A percentile compares a stretch with the other conserved stretches of the same genome.
Evolutionary conservation across 2,797 vertebrate genomes (phyloP).

Genomic region (Sebastes matsubarae): DNA sequence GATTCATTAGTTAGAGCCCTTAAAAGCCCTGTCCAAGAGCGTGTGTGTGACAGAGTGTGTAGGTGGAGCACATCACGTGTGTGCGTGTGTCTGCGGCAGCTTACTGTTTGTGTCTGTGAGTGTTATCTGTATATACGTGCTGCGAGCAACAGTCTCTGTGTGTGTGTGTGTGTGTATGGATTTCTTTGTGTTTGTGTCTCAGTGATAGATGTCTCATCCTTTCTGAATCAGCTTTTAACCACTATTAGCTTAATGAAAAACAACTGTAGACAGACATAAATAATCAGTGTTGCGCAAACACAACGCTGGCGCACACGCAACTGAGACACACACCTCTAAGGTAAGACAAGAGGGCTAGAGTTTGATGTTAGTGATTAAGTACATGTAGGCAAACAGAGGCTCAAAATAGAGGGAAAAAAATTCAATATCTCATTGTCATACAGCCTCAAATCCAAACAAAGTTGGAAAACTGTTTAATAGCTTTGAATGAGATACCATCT

Average conservation of each 20-base stretch:
- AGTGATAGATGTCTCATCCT: constrained; percentile 65
- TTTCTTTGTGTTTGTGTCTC: constrained; percentile 61
- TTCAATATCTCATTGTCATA: not conserved
- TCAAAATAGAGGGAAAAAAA: not conserved
- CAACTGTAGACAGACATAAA: constrained; percentile 66
- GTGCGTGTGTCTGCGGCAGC: not conserved
- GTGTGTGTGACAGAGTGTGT: not conserved
- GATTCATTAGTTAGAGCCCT: constrained; percentile 63
- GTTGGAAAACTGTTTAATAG: not conserved
- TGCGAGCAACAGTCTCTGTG: constrained; percentile 4
- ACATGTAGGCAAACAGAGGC: not conserved
- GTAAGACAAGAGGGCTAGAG: not conserved
- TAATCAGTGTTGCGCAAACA: constrained; percentile 54
- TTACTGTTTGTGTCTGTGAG: constrained; percentile 9
- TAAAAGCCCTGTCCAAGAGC: constrained; percentile 49
- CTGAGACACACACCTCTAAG: constrained; percentile 23
- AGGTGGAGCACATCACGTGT: constrained; percentile 8
- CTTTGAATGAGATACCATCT: constrained; percentile 6
- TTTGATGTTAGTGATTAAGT: constrained; percentile 1
- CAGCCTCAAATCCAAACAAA: not conserved
- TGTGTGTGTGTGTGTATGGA: constrained; percentile 45
- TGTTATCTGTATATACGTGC: not conserved
- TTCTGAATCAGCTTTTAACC: constrained; percentile 73
- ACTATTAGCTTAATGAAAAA: constrained; percentile 79
- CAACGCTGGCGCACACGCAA: constrained; percentile 7